Percentiles rank a stretch among this genome's conserved stretches.
Conservation (phyloP, 2,888 invertebrate genomes). For the Eupithecia dodoneata region DNA sequence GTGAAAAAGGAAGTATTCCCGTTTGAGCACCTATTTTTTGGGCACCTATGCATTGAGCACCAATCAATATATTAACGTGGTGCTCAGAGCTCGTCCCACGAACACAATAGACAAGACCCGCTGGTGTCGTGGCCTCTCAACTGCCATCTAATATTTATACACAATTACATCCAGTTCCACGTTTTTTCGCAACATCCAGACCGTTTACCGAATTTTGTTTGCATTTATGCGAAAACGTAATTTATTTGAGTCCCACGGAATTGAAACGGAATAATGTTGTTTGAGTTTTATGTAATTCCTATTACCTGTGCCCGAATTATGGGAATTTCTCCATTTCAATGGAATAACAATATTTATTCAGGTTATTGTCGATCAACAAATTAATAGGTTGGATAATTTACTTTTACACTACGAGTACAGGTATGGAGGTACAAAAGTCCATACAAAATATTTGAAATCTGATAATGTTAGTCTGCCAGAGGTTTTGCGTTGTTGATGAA, state of each 20-base stretch:
- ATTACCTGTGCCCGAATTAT: constrained; percentile 8
- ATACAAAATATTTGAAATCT: no score
- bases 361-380: neutral
- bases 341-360: constrained; percentile 1
- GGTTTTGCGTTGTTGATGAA: no score
- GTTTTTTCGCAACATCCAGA: constrained; percentile 27
- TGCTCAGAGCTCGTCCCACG: no score
- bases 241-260: constrained; percentile 12
- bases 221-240: constrained; percentile 13
- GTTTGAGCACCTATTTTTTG: no score
- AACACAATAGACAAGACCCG: neutral
- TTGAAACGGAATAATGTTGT: constrained; percentile 14
- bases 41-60: no score
- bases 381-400: neutral
- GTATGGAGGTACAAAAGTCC: no score
- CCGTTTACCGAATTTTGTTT: constrained; percentile 28
- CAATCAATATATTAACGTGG: no score
- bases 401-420: neutral
- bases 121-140: constrained; percentile 34
- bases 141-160: constrained; percentile 46
- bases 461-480: no score
- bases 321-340: neutral
- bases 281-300: constrained; percentile 14
- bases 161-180: constrained; percentile 44
- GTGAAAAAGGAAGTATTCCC: no score